Percentiles rank a stretch among this genome's conserved stretches.
Conservation (phyloP, 1,140 invertebrate species). For the Ceratoteleas bidentatus region DNA sequence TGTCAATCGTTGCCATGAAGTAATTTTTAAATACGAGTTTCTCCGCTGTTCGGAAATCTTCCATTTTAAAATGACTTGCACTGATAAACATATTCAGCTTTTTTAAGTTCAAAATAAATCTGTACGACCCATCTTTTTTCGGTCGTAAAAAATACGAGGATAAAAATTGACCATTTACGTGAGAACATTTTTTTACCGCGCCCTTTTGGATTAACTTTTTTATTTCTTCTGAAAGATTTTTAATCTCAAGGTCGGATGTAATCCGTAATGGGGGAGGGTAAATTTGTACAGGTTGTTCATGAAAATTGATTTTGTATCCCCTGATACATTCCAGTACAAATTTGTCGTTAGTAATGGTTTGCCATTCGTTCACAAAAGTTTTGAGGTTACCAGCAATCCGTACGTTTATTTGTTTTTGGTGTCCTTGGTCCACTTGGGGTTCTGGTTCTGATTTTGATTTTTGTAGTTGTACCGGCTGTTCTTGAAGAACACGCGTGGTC, state of each 20-base stretch:
- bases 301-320: conserved; percentile 7
- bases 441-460: no score
- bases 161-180: conserved; percentile 3
- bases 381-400: neutral
- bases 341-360: conserved; percentile 2
- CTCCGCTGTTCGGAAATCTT: conserved; percentile 12
- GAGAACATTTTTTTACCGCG: neutral
- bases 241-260: neutral
- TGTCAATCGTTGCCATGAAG: neutral
- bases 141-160: conserved; percentile 13
- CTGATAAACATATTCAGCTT: conserved; percentile 7
- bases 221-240: neutral
- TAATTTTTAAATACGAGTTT: conserved; percentile 1
- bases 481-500: conserved; percentile 10
- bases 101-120: conserved; percentile 23
- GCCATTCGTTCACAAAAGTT: neutral
- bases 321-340: conserved; percentile 1
- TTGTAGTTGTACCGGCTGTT: neutral
- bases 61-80: conserved; percentile 13
- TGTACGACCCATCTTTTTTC: conserved; percentile 13
- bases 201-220: neutral
- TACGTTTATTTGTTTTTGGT: conserved; percentile 5
- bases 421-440: neutral
- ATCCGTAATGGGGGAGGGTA: neutral
- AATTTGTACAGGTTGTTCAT: neutral